Conservation (phyloP, 2,797 vertebrate species). For the Pipistrellus kuhlii region DNA sequence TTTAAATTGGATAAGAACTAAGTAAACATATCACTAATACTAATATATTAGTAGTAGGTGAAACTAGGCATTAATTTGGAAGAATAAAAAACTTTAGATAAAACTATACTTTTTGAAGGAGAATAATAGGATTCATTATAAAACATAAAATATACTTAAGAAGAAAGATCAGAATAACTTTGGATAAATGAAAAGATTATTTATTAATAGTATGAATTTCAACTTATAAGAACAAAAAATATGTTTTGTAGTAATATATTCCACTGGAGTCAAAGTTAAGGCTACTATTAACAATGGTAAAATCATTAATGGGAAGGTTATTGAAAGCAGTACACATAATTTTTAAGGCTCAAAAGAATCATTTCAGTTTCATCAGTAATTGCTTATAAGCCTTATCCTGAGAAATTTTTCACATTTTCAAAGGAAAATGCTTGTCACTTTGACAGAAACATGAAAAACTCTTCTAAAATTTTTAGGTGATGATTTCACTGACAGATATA, state of each 20-base stretch:
- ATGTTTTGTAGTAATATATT: conserved; percentile 54
- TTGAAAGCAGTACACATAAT: conserved; percentile 71
- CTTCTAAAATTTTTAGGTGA: conserved; percentile 35
- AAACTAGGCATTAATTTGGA: neutral
- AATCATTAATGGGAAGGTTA: conserved; percentile 53
- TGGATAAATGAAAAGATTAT: conserved; percentile 67
- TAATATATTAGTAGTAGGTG: neutral
- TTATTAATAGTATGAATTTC: conserved; percentile 55
- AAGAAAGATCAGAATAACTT: conserved; percentile 50
- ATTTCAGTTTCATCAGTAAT: conserved; percentile 63
- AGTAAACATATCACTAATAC: neutral
- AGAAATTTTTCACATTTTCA: conserved; percentile 71
- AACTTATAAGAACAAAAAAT: conserved; percentile 35
- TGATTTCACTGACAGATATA: neutral
- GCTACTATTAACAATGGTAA: conserved; percentile 67
- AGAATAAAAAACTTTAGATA: conserved; percentile 6
- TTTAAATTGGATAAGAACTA: neutral
- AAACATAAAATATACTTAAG: conserved; percentile 53
- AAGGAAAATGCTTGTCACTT: conserved; percentile 62
- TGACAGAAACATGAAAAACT: conserved; percentile 58
- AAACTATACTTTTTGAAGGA: neutral
- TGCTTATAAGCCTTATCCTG: conserved; percentile 66
- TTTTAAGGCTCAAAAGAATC: conserved; percentile 61
- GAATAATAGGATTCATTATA: neutral
- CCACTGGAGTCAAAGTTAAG: conserved; percentile 65